Evolutionary conservation across 2,797 vertebrate species (phyloP), one percentile per base, ranked within the genome.

Genomic region (Esox lucius): DNA sequence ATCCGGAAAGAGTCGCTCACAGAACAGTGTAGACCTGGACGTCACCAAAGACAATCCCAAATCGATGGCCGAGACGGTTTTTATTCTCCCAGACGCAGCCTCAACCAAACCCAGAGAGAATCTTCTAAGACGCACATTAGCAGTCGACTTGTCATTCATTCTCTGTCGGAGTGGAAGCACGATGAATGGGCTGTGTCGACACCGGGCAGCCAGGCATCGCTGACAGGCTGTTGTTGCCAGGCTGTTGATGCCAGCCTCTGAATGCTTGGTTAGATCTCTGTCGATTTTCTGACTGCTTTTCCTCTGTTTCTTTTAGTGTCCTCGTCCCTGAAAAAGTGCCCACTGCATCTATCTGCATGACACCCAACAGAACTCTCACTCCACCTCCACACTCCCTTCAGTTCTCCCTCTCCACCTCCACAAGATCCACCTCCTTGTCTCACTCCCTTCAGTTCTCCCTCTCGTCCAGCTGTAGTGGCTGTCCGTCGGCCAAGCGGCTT

Each of bases 171-270:
- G 75, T 76, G 73, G 73, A 72, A 66, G 64, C 86, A 88, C 84
- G 46, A 79, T 64, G 39, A 80, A 76, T 59, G n/a, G n/a, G 75
- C 22, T 48, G 33, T 4, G 33, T 39, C 26, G 4, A 13, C 49
- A 68, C 19, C 17, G n/a, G 19, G 28, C 16, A 16, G 33, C n/a
- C 24, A 42, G 46, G 73, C 13, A 13, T 82, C 88, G 87, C 83
- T 80, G 80, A 83, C 72, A 48, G 66, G 78, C 86, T 74, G 84
- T 74, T 39, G 81, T 86, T 78, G 85, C 84, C 86, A 86, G 86
- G 83, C 85, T 74, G 84, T 74, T 39, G 81, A 87, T 78, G 85
- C 84, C 86, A 86, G 86, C 83, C 85, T 84, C 82, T 83, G 79
- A 71, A 19, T 79, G 67, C 75, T 76, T 75, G 67, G 70, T 64